phyloP scores from a whole-genome alignment of 1,140 invertebrate genomes.

The Diplogasteroides magnus region DNA sequence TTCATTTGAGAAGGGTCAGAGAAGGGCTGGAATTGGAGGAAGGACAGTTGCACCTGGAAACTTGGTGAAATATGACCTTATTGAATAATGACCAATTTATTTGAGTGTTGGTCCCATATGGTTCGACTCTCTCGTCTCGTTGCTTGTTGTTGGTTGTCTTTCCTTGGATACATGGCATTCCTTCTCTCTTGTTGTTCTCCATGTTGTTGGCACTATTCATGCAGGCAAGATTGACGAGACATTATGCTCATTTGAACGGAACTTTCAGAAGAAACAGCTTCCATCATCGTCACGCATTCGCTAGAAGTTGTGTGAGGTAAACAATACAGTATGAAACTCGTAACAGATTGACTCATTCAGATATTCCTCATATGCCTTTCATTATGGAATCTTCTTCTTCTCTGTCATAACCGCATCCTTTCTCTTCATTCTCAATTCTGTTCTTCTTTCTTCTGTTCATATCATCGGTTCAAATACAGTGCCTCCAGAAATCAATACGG shows the following conservation, averaged over 20 bases:
- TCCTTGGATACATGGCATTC: constrained; percentile 36
- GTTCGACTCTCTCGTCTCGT: not conserved
- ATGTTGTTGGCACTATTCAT: constrained; percentile 43
- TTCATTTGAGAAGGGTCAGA: no score
- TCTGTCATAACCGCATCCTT: constrained; percentile 29
- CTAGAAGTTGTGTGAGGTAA: constrained; percentile 41
- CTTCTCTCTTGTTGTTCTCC: constrained; percentile 37
- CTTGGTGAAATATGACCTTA: no score
- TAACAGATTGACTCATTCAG: constrained; percentile 29
- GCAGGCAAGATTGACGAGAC: no score
- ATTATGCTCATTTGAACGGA: not conserved
- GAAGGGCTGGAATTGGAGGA: not conserved
- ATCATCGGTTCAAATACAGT: constrained; percentile 40
- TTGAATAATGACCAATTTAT: not conserved
- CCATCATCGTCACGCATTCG: constrained; percentile 41
- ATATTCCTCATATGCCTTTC: constrained; percentile 42
- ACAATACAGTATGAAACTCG: no score
- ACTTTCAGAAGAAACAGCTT: constrained; percentile 31
- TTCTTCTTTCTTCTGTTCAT: constrained; percentile 43
- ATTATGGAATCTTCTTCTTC: constrained; percentile 43
- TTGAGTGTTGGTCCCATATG: not conserved
- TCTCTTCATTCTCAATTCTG: constrained; percentile 41
- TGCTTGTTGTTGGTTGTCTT: constrained; percentile 23
- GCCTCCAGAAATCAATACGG: constrained; percentile 44
- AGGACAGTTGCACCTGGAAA: no score